Percentiles rank a stretch among this genome's conserved stretches.
Conservation (phyloP, 2,888 invertebrate species). For the Dolomedes plantarius region DNA sequence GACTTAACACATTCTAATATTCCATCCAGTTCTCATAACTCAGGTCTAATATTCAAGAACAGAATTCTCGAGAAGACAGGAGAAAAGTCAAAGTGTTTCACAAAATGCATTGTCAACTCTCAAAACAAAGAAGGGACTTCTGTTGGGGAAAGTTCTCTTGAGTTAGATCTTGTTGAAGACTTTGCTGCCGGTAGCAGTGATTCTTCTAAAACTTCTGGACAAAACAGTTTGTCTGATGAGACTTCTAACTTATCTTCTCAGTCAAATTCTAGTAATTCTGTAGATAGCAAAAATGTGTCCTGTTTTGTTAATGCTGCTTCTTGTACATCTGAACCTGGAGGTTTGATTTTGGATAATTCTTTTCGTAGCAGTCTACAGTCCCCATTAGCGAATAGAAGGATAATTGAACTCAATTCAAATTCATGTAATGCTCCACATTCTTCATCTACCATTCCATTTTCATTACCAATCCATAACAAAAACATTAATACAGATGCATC, state of each 20-base stretch:
- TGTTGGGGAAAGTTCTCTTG: conserved; percentile 32
- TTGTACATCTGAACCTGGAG: conserved; percentile 27
- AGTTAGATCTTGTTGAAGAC: conserved; percentile 47
- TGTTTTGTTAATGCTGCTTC: conserved; percentile 32
- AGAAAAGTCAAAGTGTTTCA: conserved; percentile 60
- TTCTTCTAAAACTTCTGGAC: conserved; percentile 48
- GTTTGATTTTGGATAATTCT: conserved; percentile 48
- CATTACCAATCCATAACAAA: conserved; percentile 31
- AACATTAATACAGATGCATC: background rate
- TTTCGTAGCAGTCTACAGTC: conserved; percentile 63
- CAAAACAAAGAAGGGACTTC: conserved; percentile 40
- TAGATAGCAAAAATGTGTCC: conserved; percentile 28
- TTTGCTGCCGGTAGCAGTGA: conserved; percentile 39
- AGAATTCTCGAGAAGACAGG: conserved; percentile 39
- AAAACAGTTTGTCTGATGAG: conserved; percentile 61
- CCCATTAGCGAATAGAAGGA: conserved; percentile 44
- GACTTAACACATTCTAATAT: conserved; percentile 39
- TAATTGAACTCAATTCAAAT: conserved; percentile 56
- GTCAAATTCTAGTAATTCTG: conserved; percentile 59
- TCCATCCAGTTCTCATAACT: conserved; percentile 68
- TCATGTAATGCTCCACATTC: conserved; percentile 22
- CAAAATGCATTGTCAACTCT: conserved; percentile 22
- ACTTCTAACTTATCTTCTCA: conserved; percentile 61
- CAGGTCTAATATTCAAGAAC: conserved; percentile 45
- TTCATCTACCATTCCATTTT: conserved; percentile 23